Base-by-base conservation (phyloP, 2,888 invertebrate genomes). In the Troglohyphantes excavatus region DNA sequence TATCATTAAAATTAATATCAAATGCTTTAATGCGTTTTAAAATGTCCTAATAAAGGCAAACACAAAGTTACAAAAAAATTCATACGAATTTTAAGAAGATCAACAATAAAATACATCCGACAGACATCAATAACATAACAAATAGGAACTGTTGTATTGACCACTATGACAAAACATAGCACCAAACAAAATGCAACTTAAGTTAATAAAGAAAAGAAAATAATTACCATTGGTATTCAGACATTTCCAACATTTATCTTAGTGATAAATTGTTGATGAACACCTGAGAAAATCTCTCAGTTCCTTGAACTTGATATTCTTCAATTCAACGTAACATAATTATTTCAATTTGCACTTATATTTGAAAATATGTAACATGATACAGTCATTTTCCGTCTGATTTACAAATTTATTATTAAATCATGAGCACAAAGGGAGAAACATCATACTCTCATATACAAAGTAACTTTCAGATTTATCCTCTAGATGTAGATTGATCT, bases 171-270 rank as follows among this genome's bases (percentile, higher is more conserved):
- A n/a, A n/a, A n/a, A n/a, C n/a, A n/a, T n/a, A n/a, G n/a, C n/a
- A n/a, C n/a, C n/a, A n/a, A n/a, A n/a, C 7, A 61, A 61, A 61
- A n/a, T 21, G 29, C 19, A 61, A 76, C 1, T 21, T n/a, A n/a
- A 23, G 21, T 9, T 29, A 33, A 76, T 21, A 39, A 27, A 59
- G 27, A 59, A 19, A 53, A 23, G 23, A 19, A 26, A 3, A 11
- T n/a, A 33, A 39, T 82, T 82, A 90, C 90, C 90, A 90, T 82
- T 90, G 90, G 53, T 90, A 90, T 86, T 90, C 90, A 19, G 90
- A 90, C 90, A 85, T 91, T 84, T 90, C 89, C 89, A 90, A 67
- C 89, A 90, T 90, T 83, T 84, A 79, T 73, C 83, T 46, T 65
- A 13, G 27, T 65, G 63, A 33, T 84, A 78, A 59, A 84, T 27